These are phyloP conservation scores for Agapostemon virescens DNA, from an alignment of 2,888 invertebrate species.

Conservation along the genomic window DNA sequence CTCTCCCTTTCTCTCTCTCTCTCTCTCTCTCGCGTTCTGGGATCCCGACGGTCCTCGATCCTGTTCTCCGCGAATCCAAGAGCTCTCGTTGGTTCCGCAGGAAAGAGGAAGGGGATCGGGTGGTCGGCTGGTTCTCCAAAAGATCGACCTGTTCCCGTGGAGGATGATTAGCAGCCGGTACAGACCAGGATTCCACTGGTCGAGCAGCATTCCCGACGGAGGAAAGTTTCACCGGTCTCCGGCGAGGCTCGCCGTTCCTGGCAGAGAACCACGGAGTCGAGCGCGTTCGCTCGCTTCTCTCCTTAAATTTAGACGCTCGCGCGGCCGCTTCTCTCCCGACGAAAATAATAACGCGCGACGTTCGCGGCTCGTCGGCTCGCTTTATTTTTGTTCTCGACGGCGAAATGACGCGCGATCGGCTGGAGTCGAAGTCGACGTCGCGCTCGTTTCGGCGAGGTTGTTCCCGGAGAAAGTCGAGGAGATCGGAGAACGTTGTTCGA, in stretches of 20 bases:
- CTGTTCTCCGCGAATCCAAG: not conserved
- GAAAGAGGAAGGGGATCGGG: not conserved
- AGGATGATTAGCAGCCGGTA: not conserved
- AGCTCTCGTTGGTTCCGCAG: not conserved
- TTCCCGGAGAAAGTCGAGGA: conserved; percentile 44
- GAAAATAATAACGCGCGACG: not conserved
- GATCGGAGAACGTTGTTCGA: conserved; percentile 30
- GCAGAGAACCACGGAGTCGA: not conserved
- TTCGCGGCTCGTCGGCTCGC: not conserved
- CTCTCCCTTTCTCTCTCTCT: not conserved
- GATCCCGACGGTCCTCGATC: not conserved
- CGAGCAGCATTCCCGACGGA: conserved; percentile 5
- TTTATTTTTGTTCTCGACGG: not conserved
- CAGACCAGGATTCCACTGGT: not conserved
- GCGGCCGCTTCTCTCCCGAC: not conserved
- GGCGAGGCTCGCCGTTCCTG: not conserved
- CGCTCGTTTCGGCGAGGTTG: not conserved
- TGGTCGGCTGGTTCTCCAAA: not conserved
- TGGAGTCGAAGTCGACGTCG: not conserved
- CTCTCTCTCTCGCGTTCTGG: not conserved
- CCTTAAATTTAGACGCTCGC: conserved; percentile 2
- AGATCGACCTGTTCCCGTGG: not conserved
- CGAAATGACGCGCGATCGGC: not conserved
- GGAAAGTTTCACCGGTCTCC: conserved; percentile 4
- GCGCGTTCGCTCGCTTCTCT: not conserved